Conservation (phyloP, 35 echinoderm and acorn worm species). For the Heliocidaris erythrogramma region DNA sequence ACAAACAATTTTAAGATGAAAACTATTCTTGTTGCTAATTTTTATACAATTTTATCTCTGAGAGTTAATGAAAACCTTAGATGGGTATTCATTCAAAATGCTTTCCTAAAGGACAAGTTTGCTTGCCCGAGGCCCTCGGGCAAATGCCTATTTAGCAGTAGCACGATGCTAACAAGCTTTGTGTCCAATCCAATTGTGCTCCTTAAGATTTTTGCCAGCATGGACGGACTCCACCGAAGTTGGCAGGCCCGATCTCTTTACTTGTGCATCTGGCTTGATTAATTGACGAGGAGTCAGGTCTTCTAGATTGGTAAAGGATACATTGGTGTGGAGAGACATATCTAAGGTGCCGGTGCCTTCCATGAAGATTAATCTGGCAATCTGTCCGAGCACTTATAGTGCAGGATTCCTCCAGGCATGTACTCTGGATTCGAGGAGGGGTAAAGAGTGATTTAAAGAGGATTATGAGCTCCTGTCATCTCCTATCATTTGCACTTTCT, state of each 20-base stretch:
- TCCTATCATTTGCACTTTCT: background rate
- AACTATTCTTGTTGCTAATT: no score
- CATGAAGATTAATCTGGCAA: background rate
- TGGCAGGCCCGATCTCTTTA: background rate
- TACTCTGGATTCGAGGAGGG: background rate
- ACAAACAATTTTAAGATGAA: no score
- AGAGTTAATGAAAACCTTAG: no score
- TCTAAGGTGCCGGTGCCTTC: background rate
- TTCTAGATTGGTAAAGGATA: background rate
- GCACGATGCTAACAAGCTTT: background rate
- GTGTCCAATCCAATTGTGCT: background rate
- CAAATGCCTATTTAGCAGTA: background rate
- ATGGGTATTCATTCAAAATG: no score
- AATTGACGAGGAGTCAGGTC: background rate
- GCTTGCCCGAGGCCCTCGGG: background rate
- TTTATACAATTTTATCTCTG: no score
- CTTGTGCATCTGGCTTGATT: constrained; percentile 9
- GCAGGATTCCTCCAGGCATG: background rate
- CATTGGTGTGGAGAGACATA: constrained; percentile 8
- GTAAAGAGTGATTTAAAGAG: background rate
- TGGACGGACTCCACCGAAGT: background rate
- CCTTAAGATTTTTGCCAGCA: background rate
- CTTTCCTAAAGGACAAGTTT: background rate
- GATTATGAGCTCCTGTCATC: background rate
- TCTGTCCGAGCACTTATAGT: background rate